Evolutionary conservation across 2,113 vertebrate genomes (phyloP), one percentile per base, ranked within the genome.

Genomic region (Picathartes gymnocephalus): DNA sequence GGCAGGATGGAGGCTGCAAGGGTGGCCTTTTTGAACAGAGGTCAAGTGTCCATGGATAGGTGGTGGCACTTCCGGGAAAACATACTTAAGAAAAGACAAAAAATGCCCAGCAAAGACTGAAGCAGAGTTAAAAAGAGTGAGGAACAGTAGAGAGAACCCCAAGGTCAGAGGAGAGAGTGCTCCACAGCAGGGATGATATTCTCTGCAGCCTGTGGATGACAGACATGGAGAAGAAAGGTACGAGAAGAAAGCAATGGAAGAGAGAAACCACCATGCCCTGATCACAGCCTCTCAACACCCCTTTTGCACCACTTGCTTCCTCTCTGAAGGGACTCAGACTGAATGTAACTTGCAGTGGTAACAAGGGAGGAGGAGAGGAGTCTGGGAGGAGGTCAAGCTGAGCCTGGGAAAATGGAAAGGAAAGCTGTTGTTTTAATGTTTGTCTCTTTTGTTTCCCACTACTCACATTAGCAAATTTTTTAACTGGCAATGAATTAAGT

Each of bases 341-440:
- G 40, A 64, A 11, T 16, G 5, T 23, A 95, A 86, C 76, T 74
- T 80, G 53, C 39, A 58, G 39, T 23, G 57, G 64, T 71, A 96
- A 89, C 27, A 66, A 90, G 60, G 19, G 58, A 93, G 62, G 44
- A 54, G 23, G 37, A 71, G 23, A 77, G 7, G 11, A 76, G 14
- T 47, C 66, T 54, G 56, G 22, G 9, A 82, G 35, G 12, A 88
- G 31, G 76, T 86, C 90, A 95, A 70, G 28, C 27, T 48, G 60
- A 93, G 73, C 70, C 73, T 90, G 88, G 77, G 80, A 91, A 96
- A 92, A 64, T 6, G 4, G 11, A 23, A 30, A 91, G 27, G 30
- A 91, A 81, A 86, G 11, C 21, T 86, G 79, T 30, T 81, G 47
- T 17, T 84, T 81, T 31, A 73, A 73, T 61, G n/a, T 77, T 86